Evolutionary conservation across 1,140 invertebrate species (phyloP).

Genomic region (roundworm (Caenorhabditis elegans)): WBcel235 BX284602.5:12837501-12838000

Average conservation of each 20-base stretch:
- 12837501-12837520: not conserved
- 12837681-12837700: not conserved
- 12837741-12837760: not conserved
- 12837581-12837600: no score
- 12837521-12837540: no score
- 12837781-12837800: not conserved
- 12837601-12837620: not conserved
- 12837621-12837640: not conserved
- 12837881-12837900: no score
- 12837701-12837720: not conserved
- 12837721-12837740: not conserved
- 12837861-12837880: no score
- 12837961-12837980: no score
- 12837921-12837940: no score
- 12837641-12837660: no score
- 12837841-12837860: no score
- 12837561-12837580: not conserved
- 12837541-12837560: not conserved
- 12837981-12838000: no score
- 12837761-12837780: conserved; percentile 4
- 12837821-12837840: not conserved
- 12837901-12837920: no score
- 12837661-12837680: no score
- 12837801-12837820: not conserved
- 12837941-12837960: no score